phyloP scores from a whole-genome alignment of 2,888 invertebrate genomes.

The Aproaerema taeniolella region DNA sequence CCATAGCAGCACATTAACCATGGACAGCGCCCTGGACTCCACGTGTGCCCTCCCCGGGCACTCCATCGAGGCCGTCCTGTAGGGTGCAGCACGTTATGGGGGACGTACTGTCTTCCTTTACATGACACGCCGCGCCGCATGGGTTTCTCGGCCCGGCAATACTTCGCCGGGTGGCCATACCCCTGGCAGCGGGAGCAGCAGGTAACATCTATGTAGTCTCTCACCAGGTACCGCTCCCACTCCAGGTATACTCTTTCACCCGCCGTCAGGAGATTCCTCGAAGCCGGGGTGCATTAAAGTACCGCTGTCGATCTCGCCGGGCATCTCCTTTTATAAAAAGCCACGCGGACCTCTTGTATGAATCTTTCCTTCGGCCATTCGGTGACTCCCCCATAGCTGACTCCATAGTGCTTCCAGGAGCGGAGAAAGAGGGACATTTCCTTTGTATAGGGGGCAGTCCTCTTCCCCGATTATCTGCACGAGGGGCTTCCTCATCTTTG shows the following conservation, averaged over 20 bases:
- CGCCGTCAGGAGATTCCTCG: neutral
- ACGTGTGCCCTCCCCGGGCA: constrained; percentile 73
- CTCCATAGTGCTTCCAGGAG: constrained; percentile 3
- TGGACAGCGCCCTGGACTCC: neutral
- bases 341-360: neutral
- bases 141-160: constrained; percentile 15
- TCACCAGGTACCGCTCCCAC: constrained; percentile 12
- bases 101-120: constrained; percentile 8
- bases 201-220: constrained; percentile 15
- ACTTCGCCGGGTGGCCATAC: constrained; percentile 31
- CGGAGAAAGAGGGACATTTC: too few species aligned
- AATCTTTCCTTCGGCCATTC: neutral
- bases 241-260: constrained; percentile 10
- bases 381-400: neutral
- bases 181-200: constrained; percentile 30
- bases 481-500: neutral
- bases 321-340: constrained; percentile 1
- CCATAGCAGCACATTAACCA: neutral
- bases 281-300: neutral
- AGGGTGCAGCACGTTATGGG: constrained; percentile 17
- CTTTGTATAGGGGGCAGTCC: neutral
- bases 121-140: constrained; percentile 25
- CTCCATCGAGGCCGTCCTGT: constrained; percentile 76
- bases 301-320: neutral
- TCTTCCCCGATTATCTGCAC: neutral